phyloP scores from a whole-genome alignment of 2,797 vertebrate genomes.

The Gadopsis marmoratus region DNA sequence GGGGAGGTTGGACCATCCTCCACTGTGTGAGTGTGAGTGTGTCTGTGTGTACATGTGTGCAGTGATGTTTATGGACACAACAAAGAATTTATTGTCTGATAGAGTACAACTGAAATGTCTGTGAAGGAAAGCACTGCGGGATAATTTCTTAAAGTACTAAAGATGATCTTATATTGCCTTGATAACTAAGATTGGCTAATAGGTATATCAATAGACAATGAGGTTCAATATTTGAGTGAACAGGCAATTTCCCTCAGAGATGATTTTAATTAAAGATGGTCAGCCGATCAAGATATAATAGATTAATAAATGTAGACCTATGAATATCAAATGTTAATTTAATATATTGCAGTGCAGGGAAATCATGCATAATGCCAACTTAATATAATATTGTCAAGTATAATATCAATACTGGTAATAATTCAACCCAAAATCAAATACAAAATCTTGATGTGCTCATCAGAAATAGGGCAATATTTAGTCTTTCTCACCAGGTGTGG shows the following conservation, averaged over 20 bases:
- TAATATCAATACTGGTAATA: neutral
- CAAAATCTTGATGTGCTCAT: neutral
- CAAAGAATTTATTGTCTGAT: conserved; percentile 53
- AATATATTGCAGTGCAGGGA: neutral
- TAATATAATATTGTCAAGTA: neutral
- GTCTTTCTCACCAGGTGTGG: neutral
- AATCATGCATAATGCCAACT: neutral
- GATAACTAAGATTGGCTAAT: conserved; percentile 7
- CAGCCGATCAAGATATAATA: neutral
- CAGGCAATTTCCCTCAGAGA: neutral
- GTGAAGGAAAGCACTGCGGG: conserved; percentile 15
- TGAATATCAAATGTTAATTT: neutral
- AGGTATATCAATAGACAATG: neutral
- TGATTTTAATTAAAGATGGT: conserved; percentile 3
- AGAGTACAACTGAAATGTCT: conserved; percentile 31
- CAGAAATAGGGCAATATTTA: neutral
- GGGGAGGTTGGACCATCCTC: conserved; percentile 62
- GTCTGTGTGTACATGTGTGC: conserved; percentile 7
- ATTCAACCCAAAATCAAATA: neutral
- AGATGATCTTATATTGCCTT: neutral
- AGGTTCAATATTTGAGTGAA: neutral
- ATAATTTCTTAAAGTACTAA: conserved; percentile 27
- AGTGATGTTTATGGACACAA: conserved; percentile 45
- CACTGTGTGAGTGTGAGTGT: conserved; percentile 20
- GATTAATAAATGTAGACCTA: neutral